Percentiles rank a stretch among this genome's conserved stretches.
These are phyloP conservation scores for Aythya baeri DNA, from an alignment of 2,113 vertebrate species.

Conservation along the genomic window DNA sequence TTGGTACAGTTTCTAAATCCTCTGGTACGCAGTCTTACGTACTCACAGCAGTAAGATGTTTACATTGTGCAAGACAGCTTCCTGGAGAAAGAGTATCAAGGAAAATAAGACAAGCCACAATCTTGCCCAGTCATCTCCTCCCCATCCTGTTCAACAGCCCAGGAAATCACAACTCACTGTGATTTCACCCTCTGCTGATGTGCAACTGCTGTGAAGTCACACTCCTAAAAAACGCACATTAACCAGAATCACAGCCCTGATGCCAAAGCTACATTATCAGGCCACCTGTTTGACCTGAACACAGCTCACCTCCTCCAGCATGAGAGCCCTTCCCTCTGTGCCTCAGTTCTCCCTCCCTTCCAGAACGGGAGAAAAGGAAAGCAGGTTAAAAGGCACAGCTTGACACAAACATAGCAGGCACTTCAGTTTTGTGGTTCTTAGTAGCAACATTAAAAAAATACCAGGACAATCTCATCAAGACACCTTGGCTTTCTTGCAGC, in stretches of 20 bases:
- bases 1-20: slow-evolving; percentile 42
- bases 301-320: not conserved
- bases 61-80: slow-evolving; percentile 60
- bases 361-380: not conserved
- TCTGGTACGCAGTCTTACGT: not conserved
- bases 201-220: slow-evolving; percentile 66
- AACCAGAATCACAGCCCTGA: slow-evolving; percentile 25
- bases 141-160: slow-evolving; percentile 70
- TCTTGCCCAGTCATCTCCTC: slow-evolving; percentile 70
- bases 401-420: not conserved
- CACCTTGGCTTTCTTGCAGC: not conserved
- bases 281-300: not conserved
- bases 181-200: slow-evolving; percentile 71
- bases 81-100: slow-evolving; percentile 64
- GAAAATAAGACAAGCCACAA: slow-evolving; percentile 41
- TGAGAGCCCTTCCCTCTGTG: not conserved
- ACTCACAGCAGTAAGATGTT: slow-evolving; percentile 55
- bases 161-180: slow-evolving; percentile 71
- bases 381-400: not conserved
- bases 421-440: not conserved
- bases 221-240: not conserved
- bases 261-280: not conserved
- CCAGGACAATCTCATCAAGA: not conserved
- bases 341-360: not conserved
- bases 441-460: not conserved